These are phyloP conservation scores for Synergus laeviventris DNA, from an alignment of 2,888 invertebrate genomes.

Conservation along the genomic window DNA sequence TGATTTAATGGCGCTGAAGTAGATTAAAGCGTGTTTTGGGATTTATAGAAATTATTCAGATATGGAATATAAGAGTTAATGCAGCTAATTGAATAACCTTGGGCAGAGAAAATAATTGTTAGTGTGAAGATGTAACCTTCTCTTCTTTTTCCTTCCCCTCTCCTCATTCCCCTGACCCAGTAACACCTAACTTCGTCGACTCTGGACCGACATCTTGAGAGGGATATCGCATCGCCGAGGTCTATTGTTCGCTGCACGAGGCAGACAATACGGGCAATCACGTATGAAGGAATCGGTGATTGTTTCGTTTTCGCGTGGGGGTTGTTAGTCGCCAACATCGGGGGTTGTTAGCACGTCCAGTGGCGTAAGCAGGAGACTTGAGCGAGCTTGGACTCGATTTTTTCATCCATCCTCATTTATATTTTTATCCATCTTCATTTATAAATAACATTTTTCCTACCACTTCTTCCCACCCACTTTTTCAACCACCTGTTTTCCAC, in stretches of 20 bases:
- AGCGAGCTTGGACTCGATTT: background rate
- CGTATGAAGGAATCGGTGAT: constrained; percentile 72
- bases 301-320: constrained; percentile 66
- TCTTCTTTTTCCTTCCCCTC: background rate
- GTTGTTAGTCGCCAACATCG: constrained; percentile 51
- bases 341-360: constrained; percentile 27
- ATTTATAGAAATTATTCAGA: too few relatives aligned
- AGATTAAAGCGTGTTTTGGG: too few relatives aligned
- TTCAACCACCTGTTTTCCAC: too few relatives aligned
- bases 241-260: constrained; percentile 42
- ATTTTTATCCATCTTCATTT: too few relatives aligned
- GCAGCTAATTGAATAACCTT: background rate
- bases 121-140: background rate
- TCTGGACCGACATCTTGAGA: constrained; percentile 12
- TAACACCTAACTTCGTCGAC: constrained; percentile 28
- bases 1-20: background rate
- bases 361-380: constrained; percentile 31
- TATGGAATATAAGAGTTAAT: too few relatives aligned
- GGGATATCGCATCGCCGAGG: constrained; percentile 11
- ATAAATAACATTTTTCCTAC: too few relatives aligned
- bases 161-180: constrained; percentile 41
- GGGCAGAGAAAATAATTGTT: background rate
- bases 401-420: too few relatives aligned
- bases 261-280: constrained; percentile 67
- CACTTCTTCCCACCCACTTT: too few relatives aligned